Base-by-base conservation (phyloP, 2,888 invertebrate species). In the Dryocosmus kuriphilus region DNA sequence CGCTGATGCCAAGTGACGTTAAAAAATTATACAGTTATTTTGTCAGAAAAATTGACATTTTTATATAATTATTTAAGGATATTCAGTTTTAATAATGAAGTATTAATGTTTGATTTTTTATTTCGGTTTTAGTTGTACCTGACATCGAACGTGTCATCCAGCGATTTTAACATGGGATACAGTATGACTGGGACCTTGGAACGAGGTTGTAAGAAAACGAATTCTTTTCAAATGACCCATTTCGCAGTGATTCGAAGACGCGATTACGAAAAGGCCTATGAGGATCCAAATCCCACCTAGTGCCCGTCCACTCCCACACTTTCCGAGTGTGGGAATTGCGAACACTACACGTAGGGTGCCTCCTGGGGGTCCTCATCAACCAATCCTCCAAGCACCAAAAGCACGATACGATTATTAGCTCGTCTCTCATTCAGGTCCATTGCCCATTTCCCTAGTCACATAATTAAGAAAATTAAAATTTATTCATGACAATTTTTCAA, bases 121-220 rank as follows among this genome's bases (percentile, higher is more conserved):
- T 55, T 51, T 32, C 22, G n/a, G 1, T 51, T 71, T 19, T 93
- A 95, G 94, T 92, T 97, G 90, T 95, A 95, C 92, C 94, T 97
- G 89, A 97, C 96, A 80, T 96, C 96, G 80, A 96, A 96, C 92
- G 96, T 97, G 87, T 95, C 96, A 67, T 95, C 95, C 88, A 95
- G 96, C 74, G 97, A 97, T 92, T 97, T 96, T 93, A 96, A 97
- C 92, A 96, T 96, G 95, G 97, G 97, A 74, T 97, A 97, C 93
- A 96, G 96, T 89, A 96, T 97, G 94, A 97, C 97, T 1, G 97
- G 97, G 16, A 96, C 96, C 16, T 93, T 97, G 88, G 97, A 97
- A 91, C 93, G 97, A 24, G 97, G 97, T 85, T 94, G 94, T 90
- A 95, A 95, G 84, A 94, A 95, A 89, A 94, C 95, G 85, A 96